Evolutionary conservation across 2,797 vertebrate genomes (phyloP).

Genomic region (Scleropages formosus): DNA sequence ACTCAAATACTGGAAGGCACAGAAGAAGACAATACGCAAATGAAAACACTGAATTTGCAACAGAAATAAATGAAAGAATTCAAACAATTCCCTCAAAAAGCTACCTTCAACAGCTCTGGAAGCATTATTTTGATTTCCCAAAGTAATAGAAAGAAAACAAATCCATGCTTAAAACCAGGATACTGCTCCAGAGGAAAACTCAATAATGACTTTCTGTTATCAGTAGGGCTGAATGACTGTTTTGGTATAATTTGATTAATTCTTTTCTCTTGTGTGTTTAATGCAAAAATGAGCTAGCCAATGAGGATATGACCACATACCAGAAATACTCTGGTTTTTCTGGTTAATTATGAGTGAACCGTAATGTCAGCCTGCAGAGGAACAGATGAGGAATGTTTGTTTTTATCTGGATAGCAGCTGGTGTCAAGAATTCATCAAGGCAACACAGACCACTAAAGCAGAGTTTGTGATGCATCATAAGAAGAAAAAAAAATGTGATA

Average conservation of each 20-base stretch:
- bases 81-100: neutral
- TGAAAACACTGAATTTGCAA: neutral
- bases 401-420: neutral
- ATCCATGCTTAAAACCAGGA: neutral
- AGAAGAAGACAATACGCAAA: neutral
- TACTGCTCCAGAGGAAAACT: constrained; percentile 16
- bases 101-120: neutral
- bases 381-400: neutral
- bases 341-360: neutral
- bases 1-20: neutral
- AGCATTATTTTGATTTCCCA: constrained; percentile 3
- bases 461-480: no score
- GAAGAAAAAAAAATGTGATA: no score
- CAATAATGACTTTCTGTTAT: neutral
- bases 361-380: neutral
- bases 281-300: neutral
- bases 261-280: neutral
- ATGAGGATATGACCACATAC: neutral
- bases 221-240: neutral
- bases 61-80: neutral
- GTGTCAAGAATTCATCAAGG: neutral
- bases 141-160: constrained; percentile 4
- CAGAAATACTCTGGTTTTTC: neutral
- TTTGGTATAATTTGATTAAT: neutral
- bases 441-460: neutral